Evolutionary conservation across 2,113 vertebrate species (phyloP).

Genomic region (Pseudonaja textilis): DNA sequence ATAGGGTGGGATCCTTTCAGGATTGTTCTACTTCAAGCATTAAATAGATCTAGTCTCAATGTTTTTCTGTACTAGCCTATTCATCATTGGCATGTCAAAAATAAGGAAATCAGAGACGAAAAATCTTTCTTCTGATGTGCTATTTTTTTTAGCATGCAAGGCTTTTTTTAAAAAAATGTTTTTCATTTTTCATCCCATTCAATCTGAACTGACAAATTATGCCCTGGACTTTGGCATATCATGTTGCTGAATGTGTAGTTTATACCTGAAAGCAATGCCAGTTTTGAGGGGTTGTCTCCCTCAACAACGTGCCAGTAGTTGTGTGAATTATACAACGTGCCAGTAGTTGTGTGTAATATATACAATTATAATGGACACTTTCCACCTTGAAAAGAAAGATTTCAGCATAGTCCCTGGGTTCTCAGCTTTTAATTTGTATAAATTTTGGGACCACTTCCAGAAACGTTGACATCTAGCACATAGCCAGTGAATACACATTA

Average conservation of each 20-base stretch:
- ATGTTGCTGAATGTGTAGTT: neutral
- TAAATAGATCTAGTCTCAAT: neutral
- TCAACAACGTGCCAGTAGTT: slow-evolving; percentile 17
- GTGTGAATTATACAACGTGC: slow-evolving; percentile 38
- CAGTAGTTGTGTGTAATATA: slow-evolving; percentile 38
- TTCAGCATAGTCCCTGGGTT: neutral
- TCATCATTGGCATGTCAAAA: neutral
- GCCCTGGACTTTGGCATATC: neutral
- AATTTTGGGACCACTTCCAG: slow-evolving; percentile 1
- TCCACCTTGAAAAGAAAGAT: neutral
- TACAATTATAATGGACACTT: slow-evolving; percentile 28
- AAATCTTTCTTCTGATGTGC: neutral
- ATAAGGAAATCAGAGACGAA: neutral
- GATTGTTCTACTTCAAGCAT: neutral
- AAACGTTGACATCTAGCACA: neutral
- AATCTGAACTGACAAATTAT: neutral
- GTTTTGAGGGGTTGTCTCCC: neutral
- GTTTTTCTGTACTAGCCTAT: neutral
- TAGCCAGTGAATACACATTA: slow-evolving; percentile 41
- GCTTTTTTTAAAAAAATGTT: neutral
- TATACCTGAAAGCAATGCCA: neutral
- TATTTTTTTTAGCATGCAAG: neutral
- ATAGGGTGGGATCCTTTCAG: neutral
- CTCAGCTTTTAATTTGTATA: neutral
- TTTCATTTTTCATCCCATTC: neutral